Conservation (phyloP, 2,888 invertebrate genomes). For the Cosmopolites sordidus region DNA sequence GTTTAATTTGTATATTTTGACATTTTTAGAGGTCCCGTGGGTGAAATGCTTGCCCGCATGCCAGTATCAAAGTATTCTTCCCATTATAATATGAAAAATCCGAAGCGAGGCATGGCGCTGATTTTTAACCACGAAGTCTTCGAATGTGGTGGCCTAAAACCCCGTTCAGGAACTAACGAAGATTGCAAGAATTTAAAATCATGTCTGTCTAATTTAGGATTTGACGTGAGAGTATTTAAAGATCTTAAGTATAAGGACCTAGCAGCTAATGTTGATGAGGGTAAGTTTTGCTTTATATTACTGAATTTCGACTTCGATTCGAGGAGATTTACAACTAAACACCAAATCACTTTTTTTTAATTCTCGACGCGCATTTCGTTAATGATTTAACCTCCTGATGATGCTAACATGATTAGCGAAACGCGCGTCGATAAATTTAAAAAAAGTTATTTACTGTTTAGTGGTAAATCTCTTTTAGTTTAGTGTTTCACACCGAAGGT, state of each 20-base stretch:
- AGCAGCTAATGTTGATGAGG: slow-evolving; percentile 40
- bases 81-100: slow-evolving; percentile 85
- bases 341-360: too few relatives aligned
- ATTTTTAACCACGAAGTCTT: slow-evolving; percentile 91
- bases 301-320: too few relatives aligned
- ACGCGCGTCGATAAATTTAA: too few relatives aligned
- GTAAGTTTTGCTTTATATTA: slow-evolving; percentile 26
- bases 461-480: too few relatives aligned
- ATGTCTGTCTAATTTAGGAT: slow-evolving; percentile 63
- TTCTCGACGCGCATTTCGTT: too few relatives aligned
- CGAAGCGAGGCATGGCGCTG: slow-evolving; percentile 74
- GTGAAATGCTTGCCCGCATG: slow-evolving; percentile 54
- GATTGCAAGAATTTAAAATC: slow-evolving; percentile 73
- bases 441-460: too few relatives aligned
- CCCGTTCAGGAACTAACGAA: slow-evolving; percentile 78
- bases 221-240: slow-evolving; percentile 65
- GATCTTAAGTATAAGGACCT: slow-evolving; percentile 70
- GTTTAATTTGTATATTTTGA: not conserved
- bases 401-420: too few relatives aligned
- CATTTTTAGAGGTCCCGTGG: slow-evolving; percentile 18
- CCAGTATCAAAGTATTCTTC: slow-evolving; percentile 64
- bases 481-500: too few relatives aligned
- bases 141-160: slow-evolving; percentile 64
- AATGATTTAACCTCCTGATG: too few relatives aligned
- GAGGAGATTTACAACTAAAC: too few relatives aligned